phyloP scores from a whole-genome alignment of 2,113 vertebrate genomes.

The Maccullochella peelii region DNA sequence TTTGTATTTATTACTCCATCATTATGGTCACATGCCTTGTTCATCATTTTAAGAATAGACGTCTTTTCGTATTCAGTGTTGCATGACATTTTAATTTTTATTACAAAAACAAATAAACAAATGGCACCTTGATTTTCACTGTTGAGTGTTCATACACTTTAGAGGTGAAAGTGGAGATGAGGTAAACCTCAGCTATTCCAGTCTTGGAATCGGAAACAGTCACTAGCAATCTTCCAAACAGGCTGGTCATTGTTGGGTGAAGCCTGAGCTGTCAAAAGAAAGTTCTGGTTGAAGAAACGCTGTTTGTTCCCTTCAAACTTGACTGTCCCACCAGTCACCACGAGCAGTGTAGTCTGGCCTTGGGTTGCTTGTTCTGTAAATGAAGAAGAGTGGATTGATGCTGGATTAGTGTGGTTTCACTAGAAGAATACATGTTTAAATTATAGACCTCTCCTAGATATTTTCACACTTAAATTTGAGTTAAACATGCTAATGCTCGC shows the following conservation, averaged over 20 bases:
- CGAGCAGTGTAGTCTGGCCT: conserved; percentile 94
- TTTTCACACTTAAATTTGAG: neutral
- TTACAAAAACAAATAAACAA: conserved; percentile 33
- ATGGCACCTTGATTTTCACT: neutral
- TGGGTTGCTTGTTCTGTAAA: conserved; percentile 93
- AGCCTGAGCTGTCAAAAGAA: conserved; percentile 92
- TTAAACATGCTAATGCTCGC: neutral
- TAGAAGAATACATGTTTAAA: neutral
- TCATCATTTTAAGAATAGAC: conserved; percentile 76
- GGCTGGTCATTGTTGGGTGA: conserved; percentile 89
- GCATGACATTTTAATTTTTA: conserved; percentile 37
- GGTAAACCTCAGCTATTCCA: conserved; percentile 87
- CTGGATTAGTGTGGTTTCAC: neutral
- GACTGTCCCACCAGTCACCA: conserved; percentile 92
- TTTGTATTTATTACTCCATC: conserved; percentile 75
- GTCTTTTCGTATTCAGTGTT: conserved; percentile 62
- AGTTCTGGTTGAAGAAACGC: conserved; percentile 97
- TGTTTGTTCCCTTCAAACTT: conserved; percentile 98
- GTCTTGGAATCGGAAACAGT: conserved; percentile 98
- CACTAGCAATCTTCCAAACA: conserved; percentile 98
- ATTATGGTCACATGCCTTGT: conserved; percentile 63
- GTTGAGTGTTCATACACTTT: neutral
- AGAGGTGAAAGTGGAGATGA: neutral
- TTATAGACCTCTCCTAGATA: neutral
- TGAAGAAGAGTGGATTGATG: conserved; percentile 12